Evolutionary conservation across 2,797 vertebrate species (phyloP), one percentile per base, ranked within the genome.

Genomic region (Crax fasciolata): DNA sequence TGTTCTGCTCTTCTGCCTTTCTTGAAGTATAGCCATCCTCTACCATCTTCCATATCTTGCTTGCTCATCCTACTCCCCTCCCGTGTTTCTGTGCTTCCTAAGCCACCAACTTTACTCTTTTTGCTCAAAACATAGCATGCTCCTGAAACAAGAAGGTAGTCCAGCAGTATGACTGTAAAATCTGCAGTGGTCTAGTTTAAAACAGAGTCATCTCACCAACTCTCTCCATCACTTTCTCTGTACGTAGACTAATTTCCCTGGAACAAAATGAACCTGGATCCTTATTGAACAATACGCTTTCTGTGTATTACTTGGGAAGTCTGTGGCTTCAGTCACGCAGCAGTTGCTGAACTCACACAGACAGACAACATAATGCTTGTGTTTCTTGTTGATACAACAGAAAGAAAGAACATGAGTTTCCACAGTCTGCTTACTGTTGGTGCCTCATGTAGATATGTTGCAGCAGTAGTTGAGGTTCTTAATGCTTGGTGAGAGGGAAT

Each of bases 281-380:
- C 13, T 77, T 67, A 39, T 12, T 28, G 52, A 71, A 70, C 43
- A 41, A 48, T 67, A 67, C 5, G 10, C 6, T 84, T 30, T 79
- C 44, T 52, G 11, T 21, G 14, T 52, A 17, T 70, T 55, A 27
- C 21, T 48, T 1, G 0, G 27, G 27, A 80, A 35, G 23, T 41
- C 39, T 21, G 28, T 61, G 32, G 28, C 38, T 67, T 54, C 25
- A 55, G 16, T 48, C 27, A 17, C 24, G 20, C 38, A 32, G 6
- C 7, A 54, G 44, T 9, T 81, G 32, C 28, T 81, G 63, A 18
- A 41, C 25, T 72, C 54, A 58, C 10, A 25, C 3, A 48, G 62
- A n/a, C 25, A 71, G 38, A 20, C 16, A 78, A 51, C 58, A 18
- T 61, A 65, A 30, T 0, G 1, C 15, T 46, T 9, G 5, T 20